Percentiles rank a stretch among this genome's conserved stretches.
Evolutionary conservation across 2,797 vertebrate genomes (phyloP).

Genomic region (Semotilus atromaculatus): DNA sequence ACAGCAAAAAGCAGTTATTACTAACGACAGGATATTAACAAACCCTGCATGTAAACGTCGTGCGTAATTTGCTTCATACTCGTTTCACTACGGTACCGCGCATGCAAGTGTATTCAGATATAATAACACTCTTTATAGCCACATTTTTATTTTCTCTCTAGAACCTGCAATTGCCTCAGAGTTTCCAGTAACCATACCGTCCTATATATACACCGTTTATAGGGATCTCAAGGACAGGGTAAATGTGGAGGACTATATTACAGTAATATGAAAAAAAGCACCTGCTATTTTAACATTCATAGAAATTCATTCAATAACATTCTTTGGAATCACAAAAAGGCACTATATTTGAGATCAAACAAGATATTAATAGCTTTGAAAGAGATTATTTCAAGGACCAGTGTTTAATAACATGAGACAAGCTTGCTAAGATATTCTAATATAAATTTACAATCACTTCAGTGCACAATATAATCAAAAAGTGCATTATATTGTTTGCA

Average conservation of each 20-base stretch:
- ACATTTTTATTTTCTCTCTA: slow-evolving; percentile 41
- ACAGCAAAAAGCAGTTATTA: slow-evolving; percentile 46
- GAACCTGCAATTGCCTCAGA: slow-evolving; percentile 52
- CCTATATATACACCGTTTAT: slow-evolving; percentile 52
- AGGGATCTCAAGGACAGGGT: slow-evolving; percentile 59
- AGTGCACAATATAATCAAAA: neutral
- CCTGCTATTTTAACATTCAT: slow-evolving; percentile 33
- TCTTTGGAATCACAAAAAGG: neutral
- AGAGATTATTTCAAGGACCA: neutral
- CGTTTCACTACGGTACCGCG: neutral
- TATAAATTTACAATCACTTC: neutral
- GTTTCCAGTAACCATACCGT: slow-evolving; percentile 46
- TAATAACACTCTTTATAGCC: slow-evolving; percentile 54
- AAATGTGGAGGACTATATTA: slow-evolving; percentile 33
- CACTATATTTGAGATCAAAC: neutral
- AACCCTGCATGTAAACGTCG: slow-evolving; percentile 13
- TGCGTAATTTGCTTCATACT: slow-evolving; percentile 24
- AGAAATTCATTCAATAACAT: neutral
- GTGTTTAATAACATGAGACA: neutral
- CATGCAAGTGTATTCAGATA: slow-evolving; percentile 27
- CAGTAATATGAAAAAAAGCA: slow-evolving; percentile 32
- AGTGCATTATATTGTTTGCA: neutral
- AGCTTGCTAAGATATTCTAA: neutral
- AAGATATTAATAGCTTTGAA: neutral
- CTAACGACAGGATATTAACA: slow-evolving; percentile 54